Evolutionary conservation across 1,140 invertebrate genomes (phyloP), one percentile per base, ranked within the genome.

Genomic region (Drosophila eugracilis): DNA sequence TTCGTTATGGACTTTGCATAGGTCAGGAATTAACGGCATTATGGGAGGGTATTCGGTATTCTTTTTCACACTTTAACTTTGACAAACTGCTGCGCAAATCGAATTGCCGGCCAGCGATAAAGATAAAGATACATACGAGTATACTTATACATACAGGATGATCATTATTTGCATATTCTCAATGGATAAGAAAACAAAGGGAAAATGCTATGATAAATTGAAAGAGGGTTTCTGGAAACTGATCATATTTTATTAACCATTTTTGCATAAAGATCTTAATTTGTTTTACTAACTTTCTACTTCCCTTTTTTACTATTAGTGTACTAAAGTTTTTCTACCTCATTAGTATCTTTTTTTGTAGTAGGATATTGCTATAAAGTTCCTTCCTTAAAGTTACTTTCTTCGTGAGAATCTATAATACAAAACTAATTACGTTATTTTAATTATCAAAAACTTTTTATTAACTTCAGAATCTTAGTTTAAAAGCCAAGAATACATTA

Each of bases 31-130:
- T 30, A 42, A 21, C 21, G 17, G n/a, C 12, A 22, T 72, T 66
- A n/a, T 21, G 24, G 15, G 26, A 77, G 75, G 26, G 75, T 39
- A 66, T 65, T 9, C 17, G 6, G 10, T 15, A 44, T 52, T 71
- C 53, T 48, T 30, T 32, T 14, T 26, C 14, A 1, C 32, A 22
- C n/a, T 4, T 17, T n/a, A 14, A 39, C 15, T 12, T 42, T 10
- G 30, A 26, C 52, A 63, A 78, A 74, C 60, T 63, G 52, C 76
- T 79, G 76, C 75, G 76, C 70, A 79, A 78, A 79, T 78, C 49
- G 45, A 62, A 34, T 62, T 78, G 44, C 32, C 15, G 28, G 14
- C 24, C 50, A 12, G 7, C n/a, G 34, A 57, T 57, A 60, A 30
- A 57, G 57, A 55, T 41, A 10, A 41, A 37, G 36, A 19, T n/a